Conservation (phyloP, 2,797 vertebrate genomes). For the Macropodus opercularis region DNA sequence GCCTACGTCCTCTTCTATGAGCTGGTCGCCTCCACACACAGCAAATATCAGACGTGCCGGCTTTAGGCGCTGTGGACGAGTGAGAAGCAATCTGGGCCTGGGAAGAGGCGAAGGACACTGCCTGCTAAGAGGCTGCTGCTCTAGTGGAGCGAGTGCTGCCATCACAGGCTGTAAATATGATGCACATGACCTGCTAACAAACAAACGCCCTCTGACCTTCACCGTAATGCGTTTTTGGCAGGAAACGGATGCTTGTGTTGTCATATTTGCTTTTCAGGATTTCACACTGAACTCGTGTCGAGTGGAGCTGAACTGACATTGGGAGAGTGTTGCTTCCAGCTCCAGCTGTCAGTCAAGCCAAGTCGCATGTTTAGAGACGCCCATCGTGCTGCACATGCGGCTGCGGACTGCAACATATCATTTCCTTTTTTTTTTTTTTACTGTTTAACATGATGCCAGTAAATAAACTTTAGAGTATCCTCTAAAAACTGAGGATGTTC, state of each 20-base stretch:
- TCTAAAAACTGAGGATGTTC: constrained; percentile 22
- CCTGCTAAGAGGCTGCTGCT: constrained; percentile 24
- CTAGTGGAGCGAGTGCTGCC: constrained; percentile 44
- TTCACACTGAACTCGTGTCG: not conserved
- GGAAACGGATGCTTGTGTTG: not conserved
- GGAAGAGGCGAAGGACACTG: not conserved
- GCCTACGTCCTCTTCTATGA: constrained; percentile 98
- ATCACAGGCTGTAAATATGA: constrained; percentile 29
- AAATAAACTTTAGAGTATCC: constrained; percentile 20
- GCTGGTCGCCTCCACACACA: constrained; percentile 84
- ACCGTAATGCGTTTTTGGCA: not conserved
- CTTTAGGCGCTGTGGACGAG: constrained; percentile 26
- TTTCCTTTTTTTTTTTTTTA: no score
- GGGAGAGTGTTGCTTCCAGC: not conserved
- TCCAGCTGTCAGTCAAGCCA: not conserved
- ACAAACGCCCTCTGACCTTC: not conserved
- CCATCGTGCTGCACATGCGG: not conserved
- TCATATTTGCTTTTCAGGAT: not conserved
- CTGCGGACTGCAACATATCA: constrained; percentile 27
- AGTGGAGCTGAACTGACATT: not conserved
- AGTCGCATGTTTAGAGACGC: not conserved
- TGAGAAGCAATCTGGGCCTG: not conserved
- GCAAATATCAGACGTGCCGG: constrained; percentile 77
- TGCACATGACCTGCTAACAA: not conserved
- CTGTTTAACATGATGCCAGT: constrained; percentile 44